These are phyloP conservation scores for Drosophila virilis DNA, from an alignment of 1,140 invertebrate genomes.

Conservation along the genomic window DNA sequence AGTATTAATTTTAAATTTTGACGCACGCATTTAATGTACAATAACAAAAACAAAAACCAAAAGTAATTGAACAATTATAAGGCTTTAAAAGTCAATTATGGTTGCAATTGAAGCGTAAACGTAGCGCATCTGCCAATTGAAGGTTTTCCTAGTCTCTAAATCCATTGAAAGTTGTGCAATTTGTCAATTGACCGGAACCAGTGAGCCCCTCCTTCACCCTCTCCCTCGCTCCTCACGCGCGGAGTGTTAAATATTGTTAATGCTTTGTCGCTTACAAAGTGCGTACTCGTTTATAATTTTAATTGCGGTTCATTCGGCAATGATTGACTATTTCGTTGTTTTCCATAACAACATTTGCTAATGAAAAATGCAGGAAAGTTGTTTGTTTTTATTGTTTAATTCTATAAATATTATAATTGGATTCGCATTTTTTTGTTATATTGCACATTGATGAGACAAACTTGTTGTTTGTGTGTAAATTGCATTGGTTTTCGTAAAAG, in stretches of 20 bases:
- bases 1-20: constrained; percentile 1
- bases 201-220: neutral
- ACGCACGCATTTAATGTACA: constrained; percentile 60
- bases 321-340: constrained; percentile 35
- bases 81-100: constrained; percentile 70
- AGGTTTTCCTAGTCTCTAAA: constrained; percentile 38
- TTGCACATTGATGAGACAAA: constrained; percentile 55
- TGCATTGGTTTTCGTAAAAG: constrained; percentile 11
- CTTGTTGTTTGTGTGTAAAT: constrained; percentile 19
- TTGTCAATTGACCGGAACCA: constrained; percentile 32
- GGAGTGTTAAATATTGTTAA: neutral
- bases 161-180: constrained; percentile 31
- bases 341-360: constrained; percentile 17
- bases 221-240: neutral
- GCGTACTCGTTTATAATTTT: constrained; percentile 14
- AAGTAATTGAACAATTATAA: constrained; percentile 31
- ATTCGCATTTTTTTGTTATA: constrained; percentile 25
- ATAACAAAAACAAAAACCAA: constrained; percentile 31
- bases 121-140: constrained; percentile 65
- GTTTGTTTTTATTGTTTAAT: constrained; percentile 34
- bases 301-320: constrained; percentile 8
- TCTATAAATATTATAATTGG: constrained; percentile 45
- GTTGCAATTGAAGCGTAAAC: constrained; percentile 43
- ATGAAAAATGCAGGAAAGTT: constrained; percentile 25
- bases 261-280: constrained; percentile 12